Conservation (phyloP, 1,140 invertebrate genomes). For the Bombus pascuorum region DNA sequence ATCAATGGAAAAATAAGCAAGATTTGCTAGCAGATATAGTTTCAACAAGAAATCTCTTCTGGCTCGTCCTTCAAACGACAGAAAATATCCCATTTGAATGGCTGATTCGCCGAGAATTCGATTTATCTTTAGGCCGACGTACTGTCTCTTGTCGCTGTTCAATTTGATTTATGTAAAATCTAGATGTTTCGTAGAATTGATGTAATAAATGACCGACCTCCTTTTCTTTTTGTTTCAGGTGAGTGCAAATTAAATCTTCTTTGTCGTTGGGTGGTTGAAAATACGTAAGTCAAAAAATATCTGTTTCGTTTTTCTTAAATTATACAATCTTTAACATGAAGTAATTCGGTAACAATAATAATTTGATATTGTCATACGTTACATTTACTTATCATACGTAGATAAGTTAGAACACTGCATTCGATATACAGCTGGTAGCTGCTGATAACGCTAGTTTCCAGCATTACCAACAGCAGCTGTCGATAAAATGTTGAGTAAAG, state of each 20-base stretch:
- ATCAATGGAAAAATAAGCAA: background rate
- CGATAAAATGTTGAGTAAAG: no score
- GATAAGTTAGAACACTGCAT: background rate
- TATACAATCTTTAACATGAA: background rate
- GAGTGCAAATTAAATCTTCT: background rate
- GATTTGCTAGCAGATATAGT: background rate
- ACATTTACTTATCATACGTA: background rate
- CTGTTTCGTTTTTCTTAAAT: no score
- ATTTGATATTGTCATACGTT: background rate
- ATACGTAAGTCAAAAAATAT: background rate
- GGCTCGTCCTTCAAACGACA: background rate
- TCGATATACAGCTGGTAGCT: background rate
- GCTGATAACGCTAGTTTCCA: background rate
- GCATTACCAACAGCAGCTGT: background rate
- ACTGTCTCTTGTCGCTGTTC: background rate
- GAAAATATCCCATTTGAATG: background rate
- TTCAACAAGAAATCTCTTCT: background rate
- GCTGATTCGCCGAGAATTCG: no score
- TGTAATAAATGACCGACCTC: background rate
- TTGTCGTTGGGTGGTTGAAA: background rate
- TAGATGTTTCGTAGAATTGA: no score
- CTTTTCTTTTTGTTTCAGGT: constrained; percentile 31
- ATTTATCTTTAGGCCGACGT: background rate
- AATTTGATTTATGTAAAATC: background rate
- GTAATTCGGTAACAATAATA: background rate